A percentile compares a stretch with the other conserved stretches of the same genome.
phyloP scores from a whole-genome alignment of 2,113 vertebrate genomes.

The Scopus umbretta region DNA sequence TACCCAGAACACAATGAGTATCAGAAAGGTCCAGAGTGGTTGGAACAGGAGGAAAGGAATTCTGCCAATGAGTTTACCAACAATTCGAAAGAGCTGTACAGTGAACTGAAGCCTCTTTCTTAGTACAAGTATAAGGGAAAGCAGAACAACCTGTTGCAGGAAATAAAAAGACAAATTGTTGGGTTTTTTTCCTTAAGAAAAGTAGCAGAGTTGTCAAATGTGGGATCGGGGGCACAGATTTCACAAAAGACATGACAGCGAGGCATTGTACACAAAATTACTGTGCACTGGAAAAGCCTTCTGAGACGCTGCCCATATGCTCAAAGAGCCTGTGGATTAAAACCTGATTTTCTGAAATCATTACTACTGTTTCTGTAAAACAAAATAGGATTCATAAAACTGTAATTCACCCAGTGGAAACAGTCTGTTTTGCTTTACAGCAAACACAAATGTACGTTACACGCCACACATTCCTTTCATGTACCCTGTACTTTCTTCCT shows the following conservation, averaged over 20 bases:
- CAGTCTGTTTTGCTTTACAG: background rate
- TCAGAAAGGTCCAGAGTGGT: slow-evolving; percentile 74
- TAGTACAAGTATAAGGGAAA: slow-evolving; percentile 59
- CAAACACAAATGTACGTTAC: background rate
- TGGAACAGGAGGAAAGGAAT: slow-evolving; percentile 73
- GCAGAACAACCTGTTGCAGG: slow-evolving; percentile 64
- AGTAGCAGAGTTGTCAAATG: background rate
- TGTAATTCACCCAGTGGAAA: background rate
- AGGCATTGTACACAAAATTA: background rate
- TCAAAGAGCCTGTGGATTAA: background rate
- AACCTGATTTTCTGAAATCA: background rate
- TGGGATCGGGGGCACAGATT: background rate
- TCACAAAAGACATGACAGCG: background rate
- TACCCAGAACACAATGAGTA: slow-evolving; percentile 75
- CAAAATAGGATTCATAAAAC: background rate
- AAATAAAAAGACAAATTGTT: slow-evolving; percentile 9
- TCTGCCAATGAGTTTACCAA: slow-evolving; percentile 60
- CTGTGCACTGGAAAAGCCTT: background rate
- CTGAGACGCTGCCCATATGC: background rate
- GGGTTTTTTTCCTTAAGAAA: background rate
- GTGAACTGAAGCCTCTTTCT: slow-evolving; percentile 61
- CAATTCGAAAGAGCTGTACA: slow-evolving; percentile 66
- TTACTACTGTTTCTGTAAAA: background rate
- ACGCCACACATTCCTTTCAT: background rate
- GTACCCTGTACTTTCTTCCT: background rate